A percentile compares a stretch with the other conserved stretches of the same genome.
Conservation (phyloP, 1,140 invertebrate genomes). For the Tenebrio molitor region DNA sequence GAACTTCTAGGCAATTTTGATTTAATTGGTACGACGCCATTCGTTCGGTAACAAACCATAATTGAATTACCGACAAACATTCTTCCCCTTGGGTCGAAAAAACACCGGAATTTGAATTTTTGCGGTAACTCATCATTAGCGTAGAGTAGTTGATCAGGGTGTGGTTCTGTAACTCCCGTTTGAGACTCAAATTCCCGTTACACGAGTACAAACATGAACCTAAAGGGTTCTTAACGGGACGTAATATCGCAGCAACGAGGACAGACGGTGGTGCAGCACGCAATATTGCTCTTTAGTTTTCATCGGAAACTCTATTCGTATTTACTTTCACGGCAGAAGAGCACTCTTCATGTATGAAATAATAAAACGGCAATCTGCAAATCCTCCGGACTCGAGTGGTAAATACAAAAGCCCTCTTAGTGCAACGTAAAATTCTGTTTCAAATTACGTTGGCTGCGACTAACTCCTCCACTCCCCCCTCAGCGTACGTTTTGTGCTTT, state of each 20-base stretch:
- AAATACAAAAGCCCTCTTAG: slow-evolving; percentile 44
- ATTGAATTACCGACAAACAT: too few relatives aligned
- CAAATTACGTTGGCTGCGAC: slow-evolving; percentile 2
- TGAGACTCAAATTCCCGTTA: too few relatives aligned
- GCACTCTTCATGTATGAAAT: slow-evolving; percentile 46
- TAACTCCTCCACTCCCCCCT: not conserved
- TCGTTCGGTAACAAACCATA: too few relatives aligned
- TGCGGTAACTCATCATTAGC: too few relatives aligned
- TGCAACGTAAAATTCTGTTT: slow-evolving; percentile 37
- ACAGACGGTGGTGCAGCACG: not conserved
- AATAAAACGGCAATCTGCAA: slow-evolving; percentile 50
- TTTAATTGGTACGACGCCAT: slow-evolving; percentile 22
- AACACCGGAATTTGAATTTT: too few relatives aligned
- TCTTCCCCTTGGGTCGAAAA: too few relatives aligned
- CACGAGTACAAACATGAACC: not conserved
- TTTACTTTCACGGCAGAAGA: slow-evolving; percentile 22
- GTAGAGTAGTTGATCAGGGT: too few relatives aligned
- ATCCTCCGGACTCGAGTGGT: slow-evolving; percentile 43
- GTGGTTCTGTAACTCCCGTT: too few relatives aligned
- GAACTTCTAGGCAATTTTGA: not conserved
- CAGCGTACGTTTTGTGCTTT: slow-evolving; percentile 15
- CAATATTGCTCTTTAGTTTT: slow-evolving; percentile 2
- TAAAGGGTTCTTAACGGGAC: not conserved
- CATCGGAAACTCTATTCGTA: slow-evolving; percentile 17
- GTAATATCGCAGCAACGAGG: not conserved